Evolutionary conservation across 2,113 vertebrate species (phyloP), one percentile per base, ranked within the genome.

Genomic region (Dinomys branickii): DNA sequence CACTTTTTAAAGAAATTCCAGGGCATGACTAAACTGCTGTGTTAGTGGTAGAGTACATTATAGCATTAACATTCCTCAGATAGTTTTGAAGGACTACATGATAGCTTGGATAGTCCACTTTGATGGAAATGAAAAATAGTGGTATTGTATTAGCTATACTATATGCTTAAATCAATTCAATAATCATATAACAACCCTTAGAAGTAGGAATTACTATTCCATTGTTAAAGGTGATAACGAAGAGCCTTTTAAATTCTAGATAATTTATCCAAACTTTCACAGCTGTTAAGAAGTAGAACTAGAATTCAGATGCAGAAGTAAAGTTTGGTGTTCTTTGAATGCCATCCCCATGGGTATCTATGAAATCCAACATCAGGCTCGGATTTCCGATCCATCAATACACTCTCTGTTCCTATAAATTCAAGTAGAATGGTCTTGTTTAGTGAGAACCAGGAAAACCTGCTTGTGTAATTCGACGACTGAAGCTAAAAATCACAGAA

Each of bases 401-500:
- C 13, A 54, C 30, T 81, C 90, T 95, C 63, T 93, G 90, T 91
- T 94, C 83, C 71, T 54, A 24, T 47, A 85, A 83, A 86, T 19
- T 80, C 67, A 91, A 38, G 67, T 92, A 67, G 41, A 88, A 92
- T 47, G 33, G 12, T 73, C 52, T 82, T 92, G 93, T 69, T 85
- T 71, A 83, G 61, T 38, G n/a, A 91, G 38, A 71, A 91, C 56
- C 41, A 84, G 41, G 28, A 91, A 94, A 95, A 75, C 33, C 54
- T 94, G 77, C 52, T 65, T 30, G 2, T 56, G 65, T 67, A 71
- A 88, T 91, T 63, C 86, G 73, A 95, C 90, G 28, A 85, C 54
- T 69, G 67, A 93, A 89, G 84, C 85, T 92, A 95, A 97, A 97
- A 94, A 90, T 87, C 35, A 85, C 87, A 96, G 65, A 95, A 96